Conservation (phyloP, 2,888 invertebrate species). For the Nymphalis polychloros region DNA sequence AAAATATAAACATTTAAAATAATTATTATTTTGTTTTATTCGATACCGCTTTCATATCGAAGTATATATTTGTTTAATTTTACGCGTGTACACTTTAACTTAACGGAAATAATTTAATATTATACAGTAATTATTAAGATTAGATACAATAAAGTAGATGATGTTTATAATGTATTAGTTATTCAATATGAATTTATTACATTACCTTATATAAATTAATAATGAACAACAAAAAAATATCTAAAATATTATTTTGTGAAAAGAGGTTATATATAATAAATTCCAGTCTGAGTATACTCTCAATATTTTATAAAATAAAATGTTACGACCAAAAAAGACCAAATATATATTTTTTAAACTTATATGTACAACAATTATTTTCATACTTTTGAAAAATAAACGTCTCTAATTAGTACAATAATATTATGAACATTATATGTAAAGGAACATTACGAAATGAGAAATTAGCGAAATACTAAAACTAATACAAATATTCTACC, state of each 20-base stretch:
- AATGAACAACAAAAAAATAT: constrained; percentile 5
- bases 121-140: neutral
- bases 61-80: neutral
- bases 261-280: neutral
- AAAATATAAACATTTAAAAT: constrained; percentile 20
- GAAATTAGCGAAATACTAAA: constrained; percentile 28
- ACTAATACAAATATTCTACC: constrained; percentile 23
- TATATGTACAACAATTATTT: neutral
- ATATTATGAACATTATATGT: constrained; percentile 18
- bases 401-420: neutral
- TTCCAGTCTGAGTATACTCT: constrained; percentile 2
- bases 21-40: neutral
- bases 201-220: constrained; percentile 1
- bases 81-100: too few species aligned
- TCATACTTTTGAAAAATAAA: neutral
- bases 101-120: neutral
- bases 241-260: neutral
- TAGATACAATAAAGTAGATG: neutral
- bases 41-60: neutral
- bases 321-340: too few species aligned
- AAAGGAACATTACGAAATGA: constrained; percentile 31
- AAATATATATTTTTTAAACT: neutral
- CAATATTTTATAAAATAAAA: neutral
- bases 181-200: neutral
- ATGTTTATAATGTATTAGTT: neutral